These are phyloP conservation scores for Pangasius mekongensis DNA, from an alignment of 2,797 vertebrate species.

Conservation along the genomic window DNA sequence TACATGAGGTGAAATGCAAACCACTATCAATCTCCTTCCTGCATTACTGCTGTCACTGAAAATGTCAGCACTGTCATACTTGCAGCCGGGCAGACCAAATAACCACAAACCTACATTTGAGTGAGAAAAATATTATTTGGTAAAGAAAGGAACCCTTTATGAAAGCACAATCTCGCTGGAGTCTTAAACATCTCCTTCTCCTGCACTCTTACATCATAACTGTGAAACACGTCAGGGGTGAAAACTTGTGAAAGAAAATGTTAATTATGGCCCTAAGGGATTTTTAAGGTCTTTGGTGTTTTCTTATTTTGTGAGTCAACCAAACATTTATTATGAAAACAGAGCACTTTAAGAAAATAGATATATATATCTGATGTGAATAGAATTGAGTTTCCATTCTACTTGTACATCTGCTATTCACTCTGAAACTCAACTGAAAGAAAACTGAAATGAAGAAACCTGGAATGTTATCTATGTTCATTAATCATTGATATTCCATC, in stretches of 20 bases:
- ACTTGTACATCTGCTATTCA: too few species aligned
- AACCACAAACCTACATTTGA: too few species aligned
- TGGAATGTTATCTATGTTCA: background rate
- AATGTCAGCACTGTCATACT: background rate
- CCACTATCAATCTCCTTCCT: background rate
- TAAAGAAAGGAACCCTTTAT: conserved; percentile 6
- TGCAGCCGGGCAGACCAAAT: background rate
- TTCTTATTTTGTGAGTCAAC: background rate
- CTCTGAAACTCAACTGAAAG: background rate
- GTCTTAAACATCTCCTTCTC: background rate
- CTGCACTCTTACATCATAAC: background rate
- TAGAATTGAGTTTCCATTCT: background rate
- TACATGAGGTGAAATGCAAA: background rate
- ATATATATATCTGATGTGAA: background rate
- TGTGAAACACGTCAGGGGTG: background rate
- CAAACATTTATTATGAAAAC: background rate
- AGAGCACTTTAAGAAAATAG: background rate
- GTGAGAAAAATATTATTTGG: background rate
- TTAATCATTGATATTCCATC: background rate
- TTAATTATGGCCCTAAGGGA: background rate
- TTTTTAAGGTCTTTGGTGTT: background rate
- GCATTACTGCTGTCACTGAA: background rate
- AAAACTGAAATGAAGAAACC: background rate
- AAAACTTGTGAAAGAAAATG: background rate
- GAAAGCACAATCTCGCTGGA: background rate